These are phyloP conservation scores for Gavialis gangeticus DNA, from an alignment of 2,113 vertebrate species.

Conservation along the genomic window DNA sequence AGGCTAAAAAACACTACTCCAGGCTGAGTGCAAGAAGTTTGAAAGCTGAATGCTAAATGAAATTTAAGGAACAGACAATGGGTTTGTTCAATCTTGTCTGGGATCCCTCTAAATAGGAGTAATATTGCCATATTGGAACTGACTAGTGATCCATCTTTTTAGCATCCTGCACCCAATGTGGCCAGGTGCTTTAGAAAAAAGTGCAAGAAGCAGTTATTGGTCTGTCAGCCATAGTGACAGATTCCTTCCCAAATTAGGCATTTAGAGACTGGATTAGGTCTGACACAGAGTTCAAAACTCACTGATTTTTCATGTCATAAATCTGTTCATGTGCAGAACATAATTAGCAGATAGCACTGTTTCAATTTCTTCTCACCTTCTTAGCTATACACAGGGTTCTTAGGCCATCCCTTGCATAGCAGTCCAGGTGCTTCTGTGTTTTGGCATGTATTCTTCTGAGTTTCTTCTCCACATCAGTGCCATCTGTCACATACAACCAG, in stretches of 20 bases:
- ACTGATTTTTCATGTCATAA: neutral
- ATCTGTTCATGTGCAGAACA: neutral
- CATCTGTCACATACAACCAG: slow-evolving; percentile 73
- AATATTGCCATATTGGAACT: neutral
- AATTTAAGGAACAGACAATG: neutral
- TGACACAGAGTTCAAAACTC: neutral
- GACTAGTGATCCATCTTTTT: neutral
- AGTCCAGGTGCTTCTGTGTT: slow-evolving; percentile 90
- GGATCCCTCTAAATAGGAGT: neutral
- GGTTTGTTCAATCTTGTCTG: slow-evolving; percentile 1
- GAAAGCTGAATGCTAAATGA: neutral
- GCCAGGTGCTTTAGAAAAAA: neutral
- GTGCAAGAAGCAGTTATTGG: neutral
- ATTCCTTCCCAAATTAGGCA: neutral
- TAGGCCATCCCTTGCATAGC: slow-evolving; percentile 89
- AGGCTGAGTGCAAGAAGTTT: neutral
- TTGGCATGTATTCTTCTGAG: slow-evolving; percentile 80
- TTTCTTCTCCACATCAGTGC: slow-evolving; percentile 65
- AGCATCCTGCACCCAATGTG: neutral
- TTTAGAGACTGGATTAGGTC: neutral
- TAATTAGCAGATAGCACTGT: neutral
- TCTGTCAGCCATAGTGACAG: neutral
- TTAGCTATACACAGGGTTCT: slow-evolving; percentile 92
- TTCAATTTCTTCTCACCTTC: slow-evolving; percentile 81
- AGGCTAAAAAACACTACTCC: neutral